phyloP scores from a whole-genome alignment of 2,888 invertebrate species.

The Heliconius cydno region DNA sequence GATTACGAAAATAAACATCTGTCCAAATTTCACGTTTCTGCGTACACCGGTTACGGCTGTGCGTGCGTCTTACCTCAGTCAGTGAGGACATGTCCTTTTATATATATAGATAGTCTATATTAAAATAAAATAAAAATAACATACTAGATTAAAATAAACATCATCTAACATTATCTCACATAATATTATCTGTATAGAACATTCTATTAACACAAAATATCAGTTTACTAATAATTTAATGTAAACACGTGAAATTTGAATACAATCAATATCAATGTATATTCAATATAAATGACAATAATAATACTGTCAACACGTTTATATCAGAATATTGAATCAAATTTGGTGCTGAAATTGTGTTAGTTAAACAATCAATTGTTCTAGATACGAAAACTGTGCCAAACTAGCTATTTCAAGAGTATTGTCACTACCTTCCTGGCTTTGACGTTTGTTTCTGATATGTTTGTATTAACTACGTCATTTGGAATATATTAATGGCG shows the following conservation, averaged over 20 bases:
- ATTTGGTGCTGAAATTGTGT: not conserved
- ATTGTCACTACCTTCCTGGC: not conserved
- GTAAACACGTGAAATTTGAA: slow-evolving; percentile 10
- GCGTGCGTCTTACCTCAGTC: too few relatives aligned
- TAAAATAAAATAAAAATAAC: too few relatives aligned
- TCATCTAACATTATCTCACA: too few relatives aligned
- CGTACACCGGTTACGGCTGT: too few relatives aligned
- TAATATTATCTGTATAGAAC: too few relatives aligned
- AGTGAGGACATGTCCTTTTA: too few relatives aligned
- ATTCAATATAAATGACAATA: not conserved
- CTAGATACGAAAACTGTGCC: not conserved
- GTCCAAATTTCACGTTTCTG: too few relatives aligned
- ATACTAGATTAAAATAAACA: too few relatives aligned
- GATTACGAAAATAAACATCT: too few relatives aligned
- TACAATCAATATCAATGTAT: not conserved
- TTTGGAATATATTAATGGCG: not conserved
- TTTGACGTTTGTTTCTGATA: not conserved
- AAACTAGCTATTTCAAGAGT: not conserved
- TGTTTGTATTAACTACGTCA: not conserved
- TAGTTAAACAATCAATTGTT: not conserved
- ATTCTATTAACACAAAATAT: slow-evolving; percentile 3
- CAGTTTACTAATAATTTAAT: not conserved
- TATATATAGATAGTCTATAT: too few relatives aligned
- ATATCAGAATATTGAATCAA: slow-evolving; percentile 14
- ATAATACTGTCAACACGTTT: not conserved